Conservation (phyloP, 1,140 invertebrate species). For the Papilio glaucus region DNA sequence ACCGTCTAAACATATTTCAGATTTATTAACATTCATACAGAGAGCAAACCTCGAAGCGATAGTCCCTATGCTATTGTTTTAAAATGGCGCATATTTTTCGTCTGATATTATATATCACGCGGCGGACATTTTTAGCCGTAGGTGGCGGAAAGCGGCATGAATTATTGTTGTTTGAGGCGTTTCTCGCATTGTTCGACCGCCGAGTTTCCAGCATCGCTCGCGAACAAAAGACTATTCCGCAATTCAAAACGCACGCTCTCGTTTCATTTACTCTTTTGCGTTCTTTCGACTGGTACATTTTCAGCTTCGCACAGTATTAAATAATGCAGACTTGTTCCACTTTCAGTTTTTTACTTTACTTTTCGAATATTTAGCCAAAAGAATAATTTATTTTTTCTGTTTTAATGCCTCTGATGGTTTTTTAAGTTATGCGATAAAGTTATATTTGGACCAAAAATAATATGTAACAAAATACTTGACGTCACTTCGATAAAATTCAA, state of each 20-base stretch:
- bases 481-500: constrained; percentile 31
- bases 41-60: constrained; percentile 53
- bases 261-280: constrained; percentile 82
- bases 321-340: constrained; percentile 73
- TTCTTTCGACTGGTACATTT: constrained; percentile 76
- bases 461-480: neutral
- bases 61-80: constrained; percentile 60
- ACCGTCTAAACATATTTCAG: constrained; percentile 54
- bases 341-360: constrained; percentile 50
- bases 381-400: neutral
- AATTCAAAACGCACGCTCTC: constrained; percentile 79
- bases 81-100: constrained; percentile 79
- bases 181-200: constrained; percentile 71
- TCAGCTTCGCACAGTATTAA: constrained; percentile 73
- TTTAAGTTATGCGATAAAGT: no score
- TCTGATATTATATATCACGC: constrained; percentile 80
- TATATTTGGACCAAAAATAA: neutral
- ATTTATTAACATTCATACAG: constrained; percentile 71
- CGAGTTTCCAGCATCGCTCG: constrained; percentile 68
- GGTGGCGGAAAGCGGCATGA: constrained; percentile 81
- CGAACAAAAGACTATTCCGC: constrained; percentile 80
- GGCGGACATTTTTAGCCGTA: constrained; percentile 82
- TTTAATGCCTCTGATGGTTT: constrained; percentile 6
- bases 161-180: constrained; percentile 82
- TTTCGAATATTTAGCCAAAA: neutral